These are phyloP conservation scores for Eumaeus atala DNA, from an alignment of 1,140 invertebrate genomes.

Conservation along the genomic window DNA sequence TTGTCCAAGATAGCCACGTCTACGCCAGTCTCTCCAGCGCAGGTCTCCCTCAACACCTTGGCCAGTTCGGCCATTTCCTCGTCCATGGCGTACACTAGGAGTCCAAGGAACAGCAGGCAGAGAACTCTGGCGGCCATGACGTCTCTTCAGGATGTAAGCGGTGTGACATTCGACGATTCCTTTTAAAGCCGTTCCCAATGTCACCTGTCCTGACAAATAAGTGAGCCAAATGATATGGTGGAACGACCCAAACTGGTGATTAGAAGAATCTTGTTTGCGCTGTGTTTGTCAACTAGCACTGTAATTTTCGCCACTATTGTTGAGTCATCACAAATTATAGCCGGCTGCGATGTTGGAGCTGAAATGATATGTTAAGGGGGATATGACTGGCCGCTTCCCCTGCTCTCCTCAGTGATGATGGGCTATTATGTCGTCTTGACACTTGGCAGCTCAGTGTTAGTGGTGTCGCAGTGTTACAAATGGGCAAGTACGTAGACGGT, in stretches of 20 bases:
- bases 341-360: too few relatives aligned
- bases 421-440: too few relatives aligned
- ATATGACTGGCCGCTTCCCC: too few relatives aligned
- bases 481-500: too few relatives aligned
- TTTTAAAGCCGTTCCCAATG: slow-evolving; percentile 37
- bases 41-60: slow-evolving; percentile 51
- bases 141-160: background rate
- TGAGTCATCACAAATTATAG: slow-evolving; percentile 29
- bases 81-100: slow-evolving; percentile 30
- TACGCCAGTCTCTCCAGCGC: slow-evolving; percentile 44
- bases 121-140: slow-evolving; percentile 24
- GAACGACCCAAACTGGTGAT: slow-evolving; percentile 21
- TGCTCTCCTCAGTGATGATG: too few relatives aligned
- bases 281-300: slow-evolving; percentile 23
- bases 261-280: slow-evolving; percentile 30
- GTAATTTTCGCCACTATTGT: slow-evolving; percentile 30
- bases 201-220: slow-evolving; percentile 20
- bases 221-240: slow-evolving; percentile 36
- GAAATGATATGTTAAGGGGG: too few relatives aligned
- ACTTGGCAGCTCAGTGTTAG: background rate
- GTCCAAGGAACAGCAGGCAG: slow-evolving; percentile 16
- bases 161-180: background rate
- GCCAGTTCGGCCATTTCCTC: slow-evolving; percentile 56
- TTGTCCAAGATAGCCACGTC: slow-evolving; percentile 41
- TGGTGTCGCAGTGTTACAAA: background rate